Evolutionary conservation across 2,113 vertebrate species (phyloP).

Genomic region (Gymnobelideus leadbeateri): DNA sequence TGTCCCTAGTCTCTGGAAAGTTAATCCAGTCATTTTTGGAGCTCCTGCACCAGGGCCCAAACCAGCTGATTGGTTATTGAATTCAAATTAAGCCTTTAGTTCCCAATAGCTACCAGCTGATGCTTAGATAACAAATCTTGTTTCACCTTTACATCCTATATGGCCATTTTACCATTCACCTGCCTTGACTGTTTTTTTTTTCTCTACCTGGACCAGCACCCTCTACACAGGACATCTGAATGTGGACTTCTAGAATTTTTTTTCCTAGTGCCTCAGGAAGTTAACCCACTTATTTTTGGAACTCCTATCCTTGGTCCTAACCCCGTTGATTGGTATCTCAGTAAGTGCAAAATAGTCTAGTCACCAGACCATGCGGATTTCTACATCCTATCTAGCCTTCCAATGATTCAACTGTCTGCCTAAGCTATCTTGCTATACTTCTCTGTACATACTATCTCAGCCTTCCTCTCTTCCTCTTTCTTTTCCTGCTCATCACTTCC

Average conservation of each 20-base stretch:
- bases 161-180: not conserved
- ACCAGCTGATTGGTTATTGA: not conserved
- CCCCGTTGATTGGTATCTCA: not conserved
- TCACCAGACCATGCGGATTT: not conserved
- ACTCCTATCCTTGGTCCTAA: not conserved
- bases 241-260: not conserved
- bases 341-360: not conserved
- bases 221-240: not conserved
- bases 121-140: not conserved
- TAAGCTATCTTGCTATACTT: not conserved
- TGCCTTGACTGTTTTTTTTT: not conserved
- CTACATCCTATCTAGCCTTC: not conserved
- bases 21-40: not conserved
- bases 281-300: not conserved
- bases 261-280: not conserved
- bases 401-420: not conserved
- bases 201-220: not conserved
- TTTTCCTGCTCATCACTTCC: not conserved
- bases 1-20: not conserved
- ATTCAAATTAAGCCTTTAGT: not conserved
- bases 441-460: not conserved
- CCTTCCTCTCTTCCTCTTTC: not conserved
- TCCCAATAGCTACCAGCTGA: too few species aligned
- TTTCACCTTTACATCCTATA: not conserved
- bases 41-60: not conserved